Evolutionary conservation across 2,113 vertebrate genomes (phyloP).

Genomic region (Varanus komodoensis): DNA sequence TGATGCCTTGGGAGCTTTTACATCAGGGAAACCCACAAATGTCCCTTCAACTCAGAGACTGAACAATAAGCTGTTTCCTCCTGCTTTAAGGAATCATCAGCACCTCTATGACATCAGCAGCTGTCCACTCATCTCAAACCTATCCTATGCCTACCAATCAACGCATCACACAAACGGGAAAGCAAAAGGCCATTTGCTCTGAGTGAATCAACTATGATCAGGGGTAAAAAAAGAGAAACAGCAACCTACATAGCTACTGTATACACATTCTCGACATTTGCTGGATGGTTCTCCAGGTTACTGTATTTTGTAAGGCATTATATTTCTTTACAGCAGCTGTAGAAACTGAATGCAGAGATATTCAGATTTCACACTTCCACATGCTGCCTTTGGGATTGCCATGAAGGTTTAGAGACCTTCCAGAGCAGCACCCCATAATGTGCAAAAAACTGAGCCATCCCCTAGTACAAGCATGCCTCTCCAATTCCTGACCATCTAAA

Average conservation of each 20-base stretch:
- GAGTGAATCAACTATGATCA: neutral
- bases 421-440: neutral
- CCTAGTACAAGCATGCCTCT: neutral
- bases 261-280: neutral
- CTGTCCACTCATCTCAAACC: neutral
- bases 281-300: neutral
- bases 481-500: neutral
- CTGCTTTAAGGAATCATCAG: neutral
- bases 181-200: neutral
- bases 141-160: neutral
- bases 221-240: neutral
- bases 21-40: too few relatives aligned
- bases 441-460: neutral
- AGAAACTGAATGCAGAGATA: neutral
- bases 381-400: neutral
- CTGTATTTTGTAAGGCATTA: neutral
- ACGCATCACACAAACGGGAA: too few relatives aligned
- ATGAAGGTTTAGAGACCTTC: neutral
- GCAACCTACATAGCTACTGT: neutral
- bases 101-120: too few relatives aligned
- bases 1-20: neutral
- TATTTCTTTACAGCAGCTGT: neutral
- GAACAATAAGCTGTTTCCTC: neutral
- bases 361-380: neutral
- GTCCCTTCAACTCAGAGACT: neutral